Conservation (phyloP, 2,797 vertebrate genomes). For the Chloroceryle amazona region DNA sequence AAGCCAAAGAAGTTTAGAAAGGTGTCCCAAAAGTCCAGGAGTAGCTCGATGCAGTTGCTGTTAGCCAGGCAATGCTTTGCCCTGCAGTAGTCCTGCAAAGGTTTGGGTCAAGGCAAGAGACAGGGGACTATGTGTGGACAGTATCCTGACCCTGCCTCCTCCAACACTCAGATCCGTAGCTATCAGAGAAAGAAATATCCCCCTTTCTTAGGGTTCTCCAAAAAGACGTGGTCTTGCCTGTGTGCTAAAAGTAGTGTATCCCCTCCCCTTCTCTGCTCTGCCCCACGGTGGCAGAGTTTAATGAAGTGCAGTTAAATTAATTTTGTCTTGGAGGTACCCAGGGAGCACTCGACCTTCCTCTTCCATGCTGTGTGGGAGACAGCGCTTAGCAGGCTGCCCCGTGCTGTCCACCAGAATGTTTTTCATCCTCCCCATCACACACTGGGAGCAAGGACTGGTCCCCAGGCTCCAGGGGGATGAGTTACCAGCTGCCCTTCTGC, state of each 20-base stretch:
- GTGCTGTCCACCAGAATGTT: background rate
- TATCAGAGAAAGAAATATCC: background rate
- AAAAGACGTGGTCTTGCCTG: background rate
- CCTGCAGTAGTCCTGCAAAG: background rate
- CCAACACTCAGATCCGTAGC: background rate
- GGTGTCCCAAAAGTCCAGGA: background rate
- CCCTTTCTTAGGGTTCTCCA: background rate
- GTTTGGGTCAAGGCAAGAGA: background rate
- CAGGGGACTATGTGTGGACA: background rate
- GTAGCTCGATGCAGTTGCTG: background rate
- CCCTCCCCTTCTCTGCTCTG: background rate
- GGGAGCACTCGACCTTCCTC: background rate
- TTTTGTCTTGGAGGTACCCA: background rate
- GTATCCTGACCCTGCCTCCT: background rate
- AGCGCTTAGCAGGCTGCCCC: background rate
- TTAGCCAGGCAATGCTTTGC: background rate
- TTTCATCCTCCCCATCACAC: rapidly evolving
- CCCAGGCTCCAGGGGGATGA: background rate
- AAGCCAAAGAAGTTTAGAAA: background rate
- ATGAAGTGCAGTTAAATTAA: background rate
- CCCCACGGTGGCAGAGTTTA: background rate
- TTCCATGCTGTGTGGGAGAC: background rate
- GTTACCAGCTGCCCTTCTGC: background rate
- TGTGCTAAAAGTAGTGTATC: background rate
- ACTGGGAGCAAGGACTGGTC: background rate